A percentile compares a stretch with the other conserved stretches of the same genome.
These are phyloP conservation scores for Diorhabda elongata DNA, from an alignment of 1,140 invertebrate species.

Conservation along the genomic window DNA sequence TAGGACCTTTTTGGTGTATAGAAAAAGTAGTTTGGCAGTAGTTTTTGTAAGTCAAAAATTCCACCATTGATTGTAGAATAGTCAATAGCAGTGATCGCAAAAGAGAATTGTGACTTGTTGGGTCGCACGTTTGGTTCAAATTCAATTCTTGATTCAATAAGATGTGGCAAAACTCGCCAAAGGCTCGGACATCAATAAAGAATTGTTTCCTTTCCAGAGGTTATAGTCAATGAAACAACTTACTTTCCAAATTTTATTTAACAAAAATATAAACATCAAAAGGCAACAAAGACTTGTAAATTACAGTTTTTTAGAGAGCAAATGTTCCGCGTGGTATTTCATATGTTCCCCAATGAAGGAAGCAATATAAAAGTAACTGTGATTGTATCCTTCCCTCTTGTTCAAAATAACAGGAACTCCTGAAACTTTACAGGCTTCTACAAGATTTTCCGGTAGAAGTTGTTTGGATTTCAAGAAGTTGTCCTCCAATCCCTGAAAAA, in stretches of 20 bases:
- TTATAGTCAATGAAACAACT: too few species aligned
- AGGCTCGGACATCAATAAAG: too few species aligned
- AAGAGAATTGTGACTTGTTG: too few species aligned
- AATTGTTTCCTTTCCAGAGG: too few species aligned
- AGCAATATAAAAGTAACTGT: slow-evolving; percentile 93
- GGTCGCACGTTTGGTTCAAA: too few species aligned
- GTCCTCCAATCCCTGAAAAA: slow-evolving; percentile 70
- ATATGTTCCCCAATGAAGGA: slow-evolving; percentile 94
- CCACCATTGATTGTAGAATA: too few species aligned
- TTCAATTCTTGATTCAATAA: too few species aligned
- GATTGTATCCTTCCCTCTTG: slow-evolving; percentile 88
- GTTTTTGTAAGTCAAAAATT: too few species aligned
- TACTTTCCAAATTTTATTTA: background rate
- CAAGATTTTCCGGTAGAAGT: slow-evolving; percentile 82
- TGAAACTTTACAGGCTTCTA: slow-evolving; percentile 62
- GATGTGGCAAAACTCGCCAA: too few species aligned
- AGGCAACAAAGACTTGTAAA: background rate
- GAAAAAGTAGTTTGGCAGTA: too few species aligned
- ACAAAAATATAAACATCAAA: background rate
- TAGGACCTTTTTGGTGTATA: too few species aligned
- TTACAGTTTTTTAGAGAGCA: slow-evolving; percentile 36
- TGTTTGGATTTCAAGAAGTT: slow-evolving; percentile 75
- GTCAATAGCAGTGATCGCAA: too few species aligned
- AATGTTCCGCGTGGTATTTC: slow-evolving; percentile 76
- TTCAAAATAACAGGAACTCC: slow-evolving; percentile 71